These are phyloP conservation scores for Microchirus variegatus DNA, from an alignment of 2,797 vertebrate species.

Conservation along the genomic window DNA sequence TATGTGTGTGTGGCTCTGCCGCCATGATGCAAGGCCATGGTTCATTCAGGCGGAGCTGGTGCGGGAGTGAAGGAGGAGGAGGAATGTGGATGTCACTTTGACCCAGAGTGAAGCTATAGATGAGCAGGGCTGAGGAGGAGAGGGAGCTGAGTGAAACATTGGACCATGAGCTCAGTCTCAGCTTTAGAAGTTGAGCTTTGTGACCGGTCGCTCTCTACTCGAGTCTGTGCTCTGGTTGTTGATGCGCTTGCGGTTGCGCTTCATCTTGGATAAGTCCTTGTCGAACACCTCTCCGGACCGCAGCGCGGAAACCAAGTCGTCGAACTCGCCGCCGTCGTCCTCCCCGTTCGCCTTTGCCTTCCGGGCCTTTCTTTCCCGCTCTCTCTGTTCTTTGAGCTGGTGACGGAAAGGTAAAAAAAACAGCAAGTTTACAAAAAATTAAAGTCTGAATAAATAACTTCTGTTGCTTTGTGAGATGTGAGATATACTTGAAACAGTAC, in stretches of 20 bases:
- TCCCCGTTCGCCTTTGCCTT: conserved; percentile 95
- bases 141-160: neutral
- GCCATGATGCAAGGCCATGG: conserved; percentile 29
- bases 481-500: too few relatives aligned
- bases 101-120: conserved; percentile 39
- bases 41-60: conserved; percentile 40
- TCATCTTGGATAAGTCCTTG: conserved; percentile 98
- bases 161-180: neutral
- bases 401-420: conserved; percentile 2
- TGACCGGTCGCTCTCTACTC: conserved; percentile 91
- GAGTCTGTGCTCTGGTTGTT: conserved; percentile 89
- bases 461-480: too few relatives aligned
- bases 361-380: conserved; percentile 90
- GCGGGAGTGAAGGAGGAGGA: conserved; percentile 55
- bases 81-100: conserved; percentile 66
- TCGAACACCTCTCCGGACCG: conserved; percentile 98
- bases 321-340: conserved; percentile 93
- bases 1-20: conserved; percentile 43
- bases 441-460: neutral
- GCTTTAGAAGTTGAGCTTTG: conserved; percentile 95
- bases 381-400: conserved; percentile 96
- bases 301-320: conserved; percentile 95
- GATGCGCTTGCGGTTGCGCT: conserved; percentile 96
- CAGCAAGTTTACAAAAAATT: neutral
- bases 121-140: neutral